phyloP scores from a whole-genome alignment of 2,797 vertebrate genomes.

The Tarsius wallacei region DNA sequence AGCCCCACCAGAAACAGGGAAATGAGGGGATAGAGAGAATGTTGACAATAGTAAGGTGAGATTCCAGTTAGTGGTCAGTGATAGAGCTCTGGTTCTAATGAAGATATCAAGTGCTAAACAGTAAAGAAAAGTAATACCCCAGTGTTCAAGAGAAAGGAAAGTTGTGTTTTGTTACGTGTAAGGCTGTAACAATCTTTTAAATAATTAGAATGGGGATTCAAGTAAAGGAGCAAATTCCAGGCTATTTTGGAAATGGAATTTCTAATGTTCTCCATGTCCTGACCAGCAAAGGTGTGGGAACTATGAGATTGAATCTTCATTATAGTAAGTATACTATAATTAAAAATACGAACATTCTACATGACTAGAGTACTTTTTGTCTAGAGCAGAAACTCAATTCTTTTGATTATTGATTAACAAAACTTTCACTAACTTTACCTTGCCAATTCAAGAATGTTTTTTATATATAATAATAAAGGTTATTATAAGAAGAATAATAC shows the following conservation, averaged over 20 bases:
- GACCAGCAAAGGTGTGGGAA: neutral
- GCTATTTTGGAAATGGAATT: neutral
- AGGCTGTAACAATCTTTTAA: neutral
- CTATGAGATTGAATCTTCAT: neutral
- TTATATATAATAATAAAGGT: neutral
- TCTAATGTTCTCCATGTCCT: neutral
- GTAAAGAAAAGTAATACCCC: neutral
- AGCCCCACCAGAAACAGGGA: neutral
- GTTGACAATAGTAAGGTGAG: neutral
- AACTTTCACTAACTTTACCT: neutral
- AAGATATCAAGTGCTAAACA: neutral
- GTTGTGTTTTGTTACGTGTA: neutral
- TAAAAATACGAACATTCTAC: neutral
- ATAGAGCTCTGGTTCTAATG: neutral
- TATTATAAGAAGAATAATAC: neutral
- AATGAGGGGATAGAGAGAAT: neutral
- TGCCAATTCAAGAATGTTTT: neutral
- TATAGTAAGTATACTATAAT: neutral
- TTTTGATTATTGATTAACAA: neutral
- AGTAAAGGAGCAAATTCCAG: neutral
- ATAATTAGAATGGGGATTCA: neutral
- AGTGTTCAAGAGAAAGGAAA: neutral
- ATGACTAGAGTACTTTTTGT: neutral
- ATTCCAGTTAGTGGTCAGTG: neutral
- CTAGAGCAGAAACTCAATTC: neutral